phyloP scores from a whole-genome alignment of 2,113 vertebrate species.

The Recurvirostra avosetta region DNA sequence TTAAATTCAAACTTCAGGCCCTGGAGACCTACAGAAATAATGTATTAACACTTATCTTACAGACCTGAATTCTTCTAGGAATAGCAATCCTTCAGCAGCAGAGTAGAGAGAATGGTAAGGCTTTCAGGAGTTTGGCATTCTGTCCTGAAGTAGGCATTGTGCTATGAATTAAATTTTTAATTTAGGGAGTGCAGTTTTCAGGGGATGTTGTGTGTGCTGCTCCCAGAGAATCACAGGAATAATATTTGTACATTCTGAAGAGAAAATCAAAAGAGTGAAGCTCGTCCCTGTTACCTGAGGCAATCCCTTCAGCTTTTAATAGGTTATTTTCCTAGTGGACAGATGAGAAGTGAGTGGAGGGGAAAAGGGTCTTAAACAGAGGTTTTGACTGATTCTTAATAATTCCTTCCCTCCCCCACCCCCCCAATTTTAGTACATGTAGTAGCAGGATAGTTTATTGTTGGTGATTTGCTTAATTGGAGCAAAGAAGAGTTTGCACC shows the following conservation, averaged over 20 bases:
- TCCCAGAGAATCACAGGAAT: background rate
- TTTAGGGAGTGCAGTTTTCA: background rate
- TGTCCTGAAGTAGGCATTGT: background rate
- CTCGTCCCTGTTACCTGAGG: background rate
- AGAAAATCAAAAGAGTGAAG: background rate
- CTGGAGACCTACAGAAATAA: constrained; percentile 62
- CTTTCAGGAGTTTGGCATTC: constrained; percentile 1
- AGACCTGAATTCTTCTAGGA: constrained; percentile 62
- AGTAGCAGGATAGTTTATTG: background rate
- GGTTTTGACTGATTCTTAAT: background rate
- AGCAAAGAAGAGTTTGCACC: background rate
- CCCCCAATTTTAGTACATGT: background rate
- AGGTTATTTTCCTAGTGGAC: background rate
- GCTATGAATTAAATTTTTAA: background rate
- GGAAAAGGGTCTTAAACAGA: background rate
- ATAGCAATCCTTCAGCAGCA: constrained; percentile 41
- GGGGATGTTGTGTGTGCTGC: background rate
- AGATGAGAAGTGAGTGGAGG: background rate
- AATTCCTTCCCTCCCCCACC: background rate
- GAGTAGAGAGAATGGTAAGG: constrained; percentile 3
- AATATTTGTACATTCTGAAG: background rate
- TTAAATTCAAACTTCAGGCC: constrained; percentile 62
- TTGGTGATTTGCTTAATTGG: background rate
- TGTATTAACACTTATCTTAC: constrained; percentile 58
- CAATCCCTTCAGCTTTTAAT: background rate